Evolutionary conservation across 1,140 invertebrate species (phyloP), one percentile per base, ranked within the genome.

Genomic region (Drosophila virilis): DNA sequence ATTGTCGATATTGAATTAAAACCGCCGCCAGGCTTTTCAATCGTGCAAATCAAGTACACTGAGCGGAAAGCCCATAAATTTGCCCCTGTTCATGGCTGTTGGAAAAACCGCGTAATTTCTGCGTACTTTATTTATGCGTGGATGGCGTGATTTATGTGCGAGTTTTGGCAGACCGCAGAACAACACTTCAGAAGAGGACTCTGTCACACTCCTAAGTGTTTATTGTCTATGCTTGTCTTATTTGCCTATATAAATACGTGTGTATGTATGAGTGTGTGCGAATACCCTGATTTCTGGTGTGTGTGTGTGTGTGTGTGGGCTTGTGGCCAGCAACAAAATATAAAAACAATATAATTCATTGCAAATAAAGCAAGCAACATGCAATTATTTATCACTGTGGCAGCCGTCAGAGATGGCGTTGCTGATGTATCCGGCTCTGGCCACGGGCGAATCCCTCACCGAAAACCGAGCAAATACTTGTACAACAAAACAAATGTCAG

Each of bases 291-390:
- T 72, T 76, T 67, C 45, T 68, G 68, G 10, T 48, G 28, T 55
- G 40, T 33, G 43, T 45, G 40, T 45, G 42, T 45, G 6, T 13
- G 42, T 43, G 3, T 43, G 15, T 43, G n/a, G 15, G 40, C 42
- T 37, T 45, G 22, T 37, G 32, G 42, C 38, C 15, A 42, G n/a
- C 37, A 37, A 28, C 46, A 35, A 17, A 46, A 57, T 22, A 51
- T 40, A 75, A 65, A 88, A 79, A 88, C 55, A 88, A 83, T 89
- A 83, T 88, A 89, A 88, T 89, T 88, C 84, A 89, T 88, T 82
- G 82, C 78, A 86, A 88, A 88, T 83, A 88, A 77, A 88, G 68
- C 72, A 88, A 80, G 70, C 69, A 77, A 80, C 73, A 80, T 69
- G 89, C 79, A 88, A 88, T 88, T 89, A 89, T 88, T 88, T 88